Evolutionary conservation across 2,888 invertebrate genomes (phyloP).

Genomic region (Euproctis similis): DNA sequence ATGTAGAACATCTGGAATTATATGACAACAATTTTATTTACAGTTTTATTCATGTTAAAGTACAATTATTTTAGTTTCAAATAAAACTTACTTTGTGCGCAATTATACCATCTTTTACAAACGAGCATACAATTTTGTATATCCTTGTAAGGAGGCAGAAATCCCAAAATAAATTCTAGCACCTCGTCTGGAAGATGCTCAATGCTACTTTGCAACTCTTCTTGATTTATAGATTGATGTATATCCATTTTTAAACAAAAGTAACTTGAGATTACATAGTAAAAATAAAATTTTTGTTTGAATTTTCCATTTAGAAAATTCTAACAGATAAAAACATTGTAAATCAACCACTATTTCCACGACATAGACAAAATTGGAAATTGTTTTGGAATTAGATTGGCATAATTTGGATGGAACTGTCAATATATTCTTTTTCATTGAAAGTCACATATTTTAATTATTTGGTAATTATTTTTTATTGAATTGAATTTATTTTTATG

Average conservation of each 20-base stretch:
- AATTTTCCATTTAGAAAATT: slow-evolving; percentile 11
- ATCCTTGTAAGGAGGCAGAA: slow-evolving; percentile 93
- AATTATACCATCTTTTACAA: slow-evolving; percentile 89
- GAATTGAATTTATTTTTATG: no score
- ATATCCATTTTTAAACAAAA: slow-evolving; percentile 46
- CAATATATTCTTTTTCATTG: no score
- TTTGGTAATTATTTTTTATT: no score
- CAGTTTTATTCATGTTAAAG: no score
- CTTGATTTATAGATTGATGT: slow-evolving; percentile 43
- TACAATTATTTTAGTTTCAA: no score
- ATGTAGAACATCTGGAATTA: slow-evolving; percentile 83
- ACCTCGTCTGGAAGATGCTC: slow-evolving; percentile 94
- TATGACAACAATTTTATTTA: no score
- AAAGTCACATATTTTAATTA: no score
- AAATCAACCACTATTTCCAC: slow-evolving; percentile 1
- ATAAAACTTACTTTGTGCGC: slow-evolving; percentile 84
- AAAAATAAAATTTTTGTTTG: slow-evolving; percentile 15
- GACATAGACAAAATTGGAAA: no score
- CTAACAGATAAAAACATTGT: slow-evolving; percentile 24
- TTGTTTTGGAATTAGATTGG: no score
- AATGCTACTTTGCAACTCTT: slow-evolving; percentile 47
- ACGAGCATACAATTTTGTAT: slow-evolving; percentile 90
- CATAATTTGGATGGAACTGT: no score
- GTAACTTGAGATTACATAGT: no score
- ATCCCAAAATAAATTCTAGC: slow-evolving; percentile 91